Evolutionary conservation across 1,140 invertebrate genomes (phyloP).

Genomic region (Argopecten irradians): DNA sequence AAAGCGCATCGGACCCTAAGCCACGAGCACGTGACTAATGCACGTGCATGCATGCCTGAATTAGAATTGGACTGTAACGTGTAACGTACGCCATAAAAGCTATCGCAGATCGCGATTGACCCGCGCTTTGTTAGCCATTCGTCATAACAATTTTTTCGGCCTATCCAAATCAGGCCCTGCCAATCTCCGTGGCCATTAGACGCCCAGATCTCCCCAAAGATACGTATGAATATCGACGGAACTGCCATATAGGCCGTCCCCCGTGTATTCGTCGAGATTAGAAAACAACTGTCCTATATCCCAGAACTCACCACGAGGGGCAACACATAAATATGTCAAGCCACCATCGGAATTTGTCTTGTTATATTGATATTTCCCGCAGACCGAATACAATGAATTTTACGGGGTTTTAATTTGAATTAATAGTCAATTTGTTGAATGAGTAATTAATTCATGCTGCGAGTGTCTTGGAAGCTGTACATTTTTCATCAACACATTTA

Average conservation of each 20-base stretch:
- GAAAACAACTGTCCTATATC: not conserved
- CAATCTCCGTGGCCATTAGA: not conserved
- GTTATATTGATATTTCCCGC: not conserved
- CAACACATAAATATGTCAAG: slow-evolving; percentile 3
- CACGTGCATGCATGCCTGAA: not conserved
- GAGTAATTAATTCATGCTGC: not conserved
- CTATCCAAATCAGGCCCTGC: not conserved
- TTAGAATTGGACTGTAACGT: slow-evolving; percentile 9
- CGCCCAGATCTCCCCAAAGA: not conserved
- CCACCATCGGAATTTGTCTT: not conserved
- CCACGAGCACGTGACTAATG: slow-evolving; percentile 1
- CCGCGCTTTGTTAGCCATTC: not conserved
- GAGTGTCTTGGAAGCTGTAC: not conserved
- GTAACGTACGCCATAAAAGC: not conserved
- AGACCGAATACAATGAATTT: slow-evolving; percentile 8
- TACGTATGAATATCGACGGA: not conserved
- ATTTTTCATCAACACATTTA: not conserved
- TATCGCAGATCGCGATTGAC: not conserved
- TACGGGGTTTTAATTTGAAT: not conserved
- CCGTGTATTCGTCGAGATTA: not conserved
- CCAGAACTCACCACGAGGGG: not conserved
- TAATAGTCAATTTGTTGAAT: slow-evolving; percentile 12
- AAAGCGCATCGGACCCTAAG: slow-evolving; percentile 13
- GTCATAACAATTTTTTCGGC: not conserved
- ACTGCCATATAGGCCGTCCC: not conserved